Evolutionary conservation across 2,888 invertebrate genomes (phyloP).

Genomic region (Clitarchus hookeri): DNA sequence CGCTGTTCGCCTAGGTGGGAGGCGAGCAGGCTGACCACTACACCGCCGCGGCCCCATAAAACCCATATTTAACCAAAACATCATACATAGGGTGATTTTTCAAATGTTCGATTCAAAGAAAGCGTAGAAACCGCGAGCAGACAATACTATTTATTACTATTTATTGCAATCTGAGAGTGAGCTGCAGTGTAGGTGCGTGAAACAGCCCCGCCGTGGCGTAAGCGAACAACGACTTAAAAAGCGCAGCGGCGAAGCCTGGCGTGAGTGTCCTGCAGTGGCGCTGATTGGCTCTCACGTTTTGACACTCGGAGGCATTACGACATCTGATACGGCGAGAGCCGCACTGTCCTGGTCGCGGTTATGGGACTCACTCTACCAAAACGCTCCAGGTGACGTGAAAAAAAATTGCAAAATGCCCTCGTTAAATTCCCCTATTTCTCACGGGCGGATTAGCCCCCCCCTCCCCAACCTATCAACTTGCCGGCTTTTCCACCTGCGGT

Average conservation of each 20-base stretch:
- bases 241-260: background rate
- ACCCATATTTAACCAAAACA: too few relatives aligned
- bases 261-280: background rate
- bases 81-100: too few relatives aligned
- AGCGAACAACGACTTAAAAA: background rate
- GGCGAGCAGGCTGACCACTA: too few relatives aligned
- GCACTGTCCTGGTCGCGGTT: background rate
- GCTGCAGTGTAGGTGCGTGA: background rate
- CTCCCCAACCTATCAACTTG: background rate
- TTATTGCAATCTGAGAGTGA: too few relatives aligned
- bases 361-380: background rate
- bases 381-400: background rate
- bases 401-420: slow-evolving; percentile 8
- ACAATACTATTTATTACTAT: too few relatives aligned
- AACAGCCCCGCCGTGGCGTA: background rate
- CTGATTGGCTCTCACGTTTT: background rate
- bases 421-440: background rate
- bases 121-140: too few relatives aligned
- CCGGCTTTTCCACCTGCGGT: background rate
- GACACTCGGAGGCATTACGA: background rate
- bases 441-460: background rate
- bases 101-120: too few relatives aligned
- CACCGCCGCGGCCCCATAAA: too few relatives aligned
- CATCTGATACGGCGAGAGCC: background rate
- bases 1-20: too few relatives aligned